Conservation (phyloP, 1,140 invertebrate genomes). For the Anastrepha ludens region DNA sequence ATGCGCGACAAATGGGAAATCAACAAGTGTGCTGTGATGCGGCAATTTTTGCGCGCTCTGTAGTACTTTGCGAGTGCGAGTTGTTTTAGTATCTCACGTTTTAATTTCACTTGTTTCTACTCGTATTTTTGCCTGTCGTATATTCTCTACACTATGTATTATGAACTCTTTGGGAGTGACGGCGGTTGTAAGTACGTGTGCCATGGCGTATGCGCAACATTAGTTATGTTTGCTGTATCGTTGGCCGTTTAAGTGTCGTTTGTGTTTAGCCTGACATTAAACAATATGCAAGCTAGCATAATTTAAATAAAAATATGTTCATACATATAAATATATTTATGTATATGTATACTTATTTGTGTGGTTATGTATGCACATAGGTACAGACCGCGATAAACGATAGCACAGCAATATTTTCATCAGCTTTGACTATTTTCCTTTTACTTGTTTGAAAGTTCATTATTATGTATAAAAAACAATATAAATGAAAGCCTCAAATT, state of each 20-base stretch:
- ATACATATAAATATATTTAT: not conserved
- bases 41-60: slow-evolving; percentile 6
- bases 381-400: not conserved
- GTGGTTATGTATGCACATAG: not conserved
- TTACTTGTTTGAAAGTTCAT: too few species aligned
- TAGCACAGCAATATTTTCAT: not conserved
- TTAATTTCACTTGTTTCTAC: not conserved
- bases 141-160: not conserved
- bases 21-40: slow-evolving; percentile 37
- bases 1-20: slow-evolving; percentile 8
- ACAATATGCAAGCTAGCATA: not conserved
- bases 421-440: not conserved
- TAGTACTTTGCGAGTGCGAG: not conserved
- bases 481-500: too few species aligned
- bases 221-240: not conserved
- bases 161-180: not conserved
- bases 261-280: not conserved
- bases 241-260: slow-evolving; percentile 11
- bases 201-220: slow-evolving; percentile 28
- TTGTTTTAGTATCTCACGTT: not conserved
- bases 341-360: not conserved
- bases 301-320: not conserved
- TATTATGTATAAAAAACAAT: too few species aligned
- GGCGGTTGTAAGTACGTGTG: not conserved
- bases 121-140: too few species aligned